A percentile compares a stretch with the other conserved stretches of the same genome.
These are phyloP conservation scores for Brachymystax lenok DNA, from an alignment of 2,797 vertebrate species.

Conservation along the genomic window DNA sequence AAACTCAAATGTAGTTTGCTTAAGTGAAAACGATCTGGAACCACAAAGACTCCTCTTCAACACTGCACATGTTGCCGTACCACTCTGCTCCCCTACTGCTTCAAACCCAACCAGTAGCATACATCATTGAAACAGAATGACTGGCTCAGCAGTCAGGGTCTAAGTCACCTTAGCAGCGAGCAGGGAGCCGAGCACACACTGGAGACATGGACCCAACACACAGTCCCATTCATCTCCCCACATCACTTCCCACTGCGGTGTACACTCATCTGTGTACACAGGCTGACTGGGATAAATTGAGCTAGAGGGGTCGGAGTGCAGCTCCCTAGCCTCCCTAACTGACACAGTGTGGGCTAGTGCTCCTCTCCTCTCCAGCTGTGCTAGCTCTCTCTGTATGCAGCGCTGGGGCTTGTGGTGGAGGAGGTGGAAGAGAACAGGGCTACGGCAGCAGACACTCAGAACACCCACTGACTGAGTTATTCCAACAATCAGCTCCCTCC, in stretches of 20 bases:
- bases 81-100: slow-evolving; percentile 37
- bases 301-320: slow-evolving; percentile 31
- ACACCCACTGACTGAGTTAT: slow-evolving; percentile 42
- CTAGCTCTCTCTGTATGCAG: not conserved
- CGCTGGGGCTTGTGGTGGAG: not conserved
- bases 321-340: slow-evolving; percentile 12
- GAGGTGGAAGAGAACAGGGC: not conserved
- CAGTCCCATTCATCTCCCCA: slow-evolving; percentile 22
- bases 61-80: slow-evolving; percentile 52
- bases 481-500: slow-evolving; percentile 45
- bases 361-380: not conserved
- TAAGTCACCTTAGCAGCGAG: slow-evolving; percentile 5
- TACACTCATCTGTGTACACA: slow-evolving; percentile 53
- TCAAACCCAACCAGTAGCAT: slow-evolving; percentile 37
- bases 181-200: slow-evolving; percentile 25
- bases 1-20: slow-evolving; percentile 62
- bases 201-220: slow-evolving; percentile 10
- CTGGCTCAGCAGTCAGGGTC: slow-evolving; percentile 17
- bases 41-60: slow-evolving; percentile 64
- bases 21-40: slow-evolving; percentile 51
- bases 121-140: slow-evolving; percentile 22
- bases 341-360: slow-evolving; percentile 14
- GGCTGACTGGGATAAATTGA: slow-evolving; percentile 46
- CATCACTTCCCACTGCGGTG: slow-evolving; percentile 48
- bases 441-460: slow-evolving; percentile 11